Conservation (phyloP, 2,888 invertebrate species). For the Andrena flavipes region DNA sequence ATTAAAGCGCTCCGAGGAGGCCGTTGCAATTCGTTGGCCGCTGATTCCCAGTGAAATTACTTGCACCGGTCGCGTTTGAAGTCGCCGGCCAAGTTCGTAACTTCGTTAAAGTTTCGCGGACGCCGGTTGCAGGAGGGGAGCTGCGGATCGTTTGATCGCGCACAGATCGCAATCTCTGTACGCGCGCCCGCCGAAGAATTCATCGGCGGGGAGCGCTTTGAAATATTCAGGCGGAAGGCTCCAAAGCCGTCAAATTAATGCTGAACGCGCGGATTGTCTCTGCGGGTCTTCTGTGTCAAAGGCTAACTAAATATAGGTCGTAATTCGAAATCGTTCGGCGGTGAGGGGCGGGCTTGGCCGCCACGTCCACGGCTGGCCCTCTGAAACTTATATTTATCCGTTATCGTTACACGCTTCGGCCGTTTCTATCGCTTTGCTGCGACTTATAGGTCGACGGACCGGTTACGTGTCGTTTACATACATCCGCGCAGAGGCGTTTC, state of each 20-base stretch:
- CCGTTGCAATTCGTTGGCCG: constrained; percentile 1
- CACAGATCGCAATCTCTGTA: neutral
- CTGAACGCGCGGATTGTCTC: constrained; percentile 27
- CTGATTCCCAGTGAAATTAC: constrained; percentile 14
- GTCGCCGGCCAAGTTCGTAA: constrained; percentile 14
- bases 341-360: neutral
- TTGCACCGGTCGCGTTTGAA: constrained; percentile 1
- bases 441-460: constrained; percentile 8
- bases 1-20: neutral
- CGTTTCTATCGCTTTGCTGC: constrained; percentile 34
- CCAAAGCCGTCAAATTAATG: constrained; percentile 12
- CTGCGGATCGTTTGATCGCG: neutral
- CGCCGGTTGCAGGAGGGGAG: neutral
- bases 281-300: constrained; percentile 35
- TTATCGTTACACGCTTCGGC: constrained; percentile 37
- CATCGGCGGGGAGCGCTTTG: neutral
- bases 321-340: constrained; percentile 39
- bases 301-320: constrained; percentile 49
- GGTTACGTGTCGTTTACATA: neutral
- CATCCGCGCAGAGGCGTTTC: neutral
- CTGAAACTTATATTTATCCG: constrained; percentile 52
- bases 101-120: constrained; percentile 5
- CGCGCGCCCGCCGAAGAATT: neutral
- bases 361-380: constrained; percentile 1
- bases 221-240: constrained; percentile 13